Percentiles rank a stretch among this genome's conserved stretches.
phyloP scores from a whole-genome alignment of 2,888 invertebrate genomes.

The Drosophila buzzatii region DNA sequence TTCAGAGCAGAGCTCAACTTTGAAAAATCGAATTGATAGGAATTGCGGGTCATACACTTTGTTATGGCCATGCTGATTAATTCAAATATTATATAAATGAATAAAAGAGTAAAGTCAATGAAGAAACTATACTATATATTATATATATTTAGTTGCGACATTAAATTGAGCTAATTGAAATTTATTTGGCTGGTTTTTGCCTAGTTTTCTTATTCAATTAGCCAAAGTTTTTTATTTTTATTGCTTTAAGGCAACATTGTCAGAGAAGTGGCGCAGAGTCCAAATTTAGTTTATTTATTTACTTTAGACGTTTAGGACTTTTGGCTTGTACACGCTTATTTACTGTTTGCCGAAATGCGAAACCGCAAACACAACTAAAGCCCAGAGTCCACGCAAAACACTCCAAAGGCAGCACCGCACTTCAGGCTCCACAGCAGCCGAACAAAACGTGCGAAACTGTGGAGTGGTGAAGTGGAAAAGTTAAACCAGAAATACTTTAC shows the following conservation, averaged over 20 bases:
- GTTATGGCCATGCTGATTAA: not conserved
- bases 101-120: not conserved
- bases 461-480: constrained; percentile 50
- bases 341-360: constrained; percentile 74
- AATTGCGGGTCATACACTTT: not conserved
- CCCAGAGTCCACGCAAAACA: constrained; percentile 24
- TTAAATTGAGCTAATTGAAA: constrained; percentile 53
- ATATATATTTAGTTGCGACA: constrained; percentile 48
- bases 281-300: constrained; percentile 64
- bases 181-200: constrained; percentile 58
- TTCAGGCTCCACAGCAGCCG: constrained; percentile 1
- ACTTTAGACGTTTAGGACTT: constrained; percentile 63
- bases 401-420: constrained; percentile 26
- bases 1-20: not conserved
- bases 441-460: constrained; percentile 43
- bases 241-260: constrained; percentile 36
- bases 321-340: constrained; percentile 60
- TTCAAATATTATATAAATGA: not conserved
- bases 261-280: constrained; percentile 37
- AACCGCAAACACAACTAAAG: constrained; percentile 69
- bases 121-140: constrained; percentile 1
- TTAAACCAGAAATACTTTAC: constrained; percentile 64
- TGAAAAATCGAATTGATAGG: not conserved
- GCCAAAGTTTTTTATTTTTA: constrained; percentile 40
- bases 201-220: constrained; percentile 66